Conservation (phyloP, 2,113 vertebrate genomes). For the Cheilinus undulatus region DNA sequence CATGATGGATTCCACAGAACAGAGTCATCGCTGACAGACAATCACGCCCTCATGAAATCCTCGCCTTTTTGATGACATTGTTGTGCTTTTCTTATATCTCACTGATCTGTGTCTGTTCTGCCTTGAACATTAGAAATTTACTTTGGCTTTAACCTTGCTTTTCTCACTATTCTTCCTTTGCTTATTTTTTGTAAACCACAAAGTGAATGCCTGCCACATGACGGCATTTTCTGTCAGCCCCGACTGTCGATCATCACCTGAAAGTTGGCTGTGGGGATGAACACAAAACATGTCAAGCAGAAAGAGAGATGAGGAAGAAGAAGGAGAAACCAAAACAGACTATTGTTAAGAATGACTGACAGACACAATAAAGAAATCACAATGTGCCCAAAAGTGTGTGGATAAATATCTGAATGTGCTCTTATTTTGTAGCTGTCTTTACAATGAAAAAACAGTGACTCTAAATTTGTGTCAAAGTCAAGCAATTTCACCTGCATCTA, state of each 20-base stretch:
- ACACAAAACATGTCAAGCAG: slow-evolving; percentile 1
- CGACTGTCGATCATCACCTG: slow-evolving; percentile 31
- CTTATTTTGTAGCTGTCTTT: neutral
- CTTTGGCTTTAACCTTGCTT: neutral
- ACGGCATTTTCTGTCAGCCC: slow-evolving; percentile 27
- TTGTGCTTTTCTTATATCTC: too few relatives aligned
- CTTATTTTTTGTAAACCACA: neutral
- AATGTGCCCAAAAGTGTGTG: neutral
- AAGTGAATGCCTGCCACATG: slow-evolving; percentile 31
- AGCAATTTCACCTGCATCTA: neutral
- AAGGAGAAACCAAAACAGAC: slow-evolving; percentile 4
- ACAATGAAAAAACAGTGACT: too few relatives aligned
- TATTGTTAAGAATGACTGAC: neutral
- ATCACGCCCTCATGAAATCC: slow-evolving; percentile 35
- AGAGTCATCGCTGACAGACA: slow-evolving; percentile 23
- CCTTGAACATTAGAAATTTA: slow-evolving; percentile 19
- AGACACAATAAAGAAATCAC: neutral
- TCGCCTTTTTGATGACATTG: neutral
- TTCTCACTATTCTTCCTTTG: neutral
- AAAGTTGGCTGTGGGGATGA: neutral
- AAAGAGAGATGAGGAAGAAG: neutral
- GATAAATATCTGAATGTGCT: neutral
- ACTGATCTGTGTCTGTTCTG: neutral
- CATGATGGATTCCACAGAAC: slow-evolving; percentile 36
- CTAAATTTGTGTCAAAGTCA: neutral